These are phyloP conservation scores for Clepsis dumicolana DNA, from an alignment of 2,888 invertebrate species.

Conservation along the genomic window DNA sequence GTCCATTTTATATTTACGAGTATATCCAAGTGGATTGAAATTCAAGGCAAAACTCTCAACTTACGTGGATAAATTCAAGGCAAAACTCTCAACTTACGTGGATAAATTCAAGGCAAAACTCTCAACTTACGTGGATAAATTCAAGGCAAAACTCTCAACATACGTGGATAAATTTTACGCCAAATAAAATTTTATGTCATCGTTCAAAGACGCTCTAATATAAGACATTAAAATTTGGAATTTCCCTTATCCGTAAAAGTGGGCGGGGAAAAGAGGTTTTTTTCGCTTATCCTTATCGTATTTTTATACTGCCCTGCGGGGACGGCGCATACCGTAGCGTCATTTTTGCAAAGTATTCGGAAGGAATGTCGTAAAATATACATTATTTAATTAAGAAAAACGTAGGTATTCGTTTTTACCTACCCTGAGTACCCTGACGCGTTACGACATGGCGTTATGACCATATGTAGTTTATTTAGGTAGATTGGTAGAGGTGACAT, in stretches of 20 bases:
- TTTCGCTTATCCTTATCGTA: not conserved
- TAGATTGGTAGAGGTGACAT: no score
- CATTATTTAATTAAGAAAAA: no score
- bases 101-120: constrained; percentile 12
- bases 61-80: no score
- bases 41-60: no score
- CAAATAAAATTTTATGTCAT: constrained; percentile 12
- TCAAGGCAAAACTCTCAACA: not conserved
- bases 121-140: constrained; percentile 14
- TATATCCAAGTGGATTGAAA: no score
- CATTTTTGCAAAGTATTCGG: not conserved
- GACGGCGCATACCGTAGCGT: not conserved
- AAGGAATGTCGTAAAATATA: not conserved
- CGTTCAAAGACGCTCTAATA: not conserved
- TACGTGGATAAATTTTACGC: constrained; percentile 6
- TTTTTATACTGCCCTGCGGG: not conserved
- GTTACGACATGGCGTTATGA: no score
- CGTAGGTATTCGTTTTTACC: no score
- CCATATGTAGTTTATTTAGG: no score
- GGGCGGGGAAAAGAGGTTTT: not conserved
- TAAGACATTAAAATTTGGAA: constrained; percentile 17
- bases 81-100: no score
- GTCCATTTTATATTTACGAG: no score
- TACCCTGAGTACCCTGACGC: no score
- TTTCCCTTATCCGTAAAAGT: constrained; percentile 9